phyloP scores from a whole-genome alignment of 2,888 invertebrate species.

The Flexamia atlantica region DNA sequence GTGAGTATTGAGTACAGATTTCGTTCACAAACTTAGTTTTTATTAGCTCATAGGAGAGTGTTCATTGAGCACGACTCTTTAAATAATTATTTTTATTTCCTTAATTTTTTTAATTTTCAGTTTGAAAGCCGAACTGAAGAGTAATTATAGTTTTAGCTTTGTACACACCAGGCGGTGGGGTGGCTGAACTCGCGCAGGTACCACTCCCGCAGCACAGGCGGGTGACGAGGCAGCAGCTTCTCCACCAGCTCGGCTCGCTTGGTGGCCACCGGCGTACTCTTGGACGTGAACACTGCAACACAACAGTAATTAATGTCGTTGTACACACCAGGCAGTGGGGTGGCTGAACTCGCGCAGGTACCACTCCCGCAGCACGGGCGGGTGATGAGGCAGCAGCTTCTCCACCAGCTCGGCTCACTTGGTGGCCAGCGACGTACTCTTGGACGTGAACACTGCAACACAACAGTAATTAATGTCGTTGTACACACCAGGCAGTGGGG shows the following conservation, averaged over 20 bases:
- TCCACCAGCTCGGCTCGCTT: constrained; percentile 82
- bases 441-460: too few relatives aligned
- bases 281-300: too few relatives aligned
- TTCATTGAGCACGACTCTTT: too few relatives aligned
- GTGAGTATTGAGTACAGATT: too few relatives aligned
- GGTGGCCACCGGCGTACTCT: constrained; percentile 80
- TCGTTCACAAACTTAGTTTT: too few relatives aligned
- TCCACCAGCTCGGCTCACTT: constrained; percentile 82
- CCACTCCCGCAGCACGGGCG: constrained; percentile 96
- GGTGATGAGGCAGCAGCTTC: constrained; percentile 84
- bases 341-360: constrained; percentile 93
- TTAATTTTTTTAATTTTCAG: too few relatives aligned
- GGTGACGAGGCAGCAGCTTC: constrained; percentile 84
- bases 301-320: too few relatives aligned
- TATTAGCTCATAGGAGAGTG: too few relatives aligned
- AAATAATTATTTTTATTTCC: too few relatives aligned
- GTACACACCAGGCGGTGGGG: constrained; percentile 93
- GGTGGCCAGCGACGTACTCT: constrained; percentile 80
- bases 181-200: constrained; percentile 93
- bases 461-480: too few relatives aligned
- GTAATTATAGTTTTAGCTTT: too few relatives aligned
- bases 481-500: constrained; percentile 93
- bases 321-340: constrained; percentile 93
- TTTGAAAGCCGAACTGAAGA: too few relatives aligned
- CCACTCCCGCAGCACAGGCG: constrained; percentile 96